Evolutionary conservation across 2,797 vertebrate genomes (phyloP).

Genomic region (Xerus rutilus): DNA sequence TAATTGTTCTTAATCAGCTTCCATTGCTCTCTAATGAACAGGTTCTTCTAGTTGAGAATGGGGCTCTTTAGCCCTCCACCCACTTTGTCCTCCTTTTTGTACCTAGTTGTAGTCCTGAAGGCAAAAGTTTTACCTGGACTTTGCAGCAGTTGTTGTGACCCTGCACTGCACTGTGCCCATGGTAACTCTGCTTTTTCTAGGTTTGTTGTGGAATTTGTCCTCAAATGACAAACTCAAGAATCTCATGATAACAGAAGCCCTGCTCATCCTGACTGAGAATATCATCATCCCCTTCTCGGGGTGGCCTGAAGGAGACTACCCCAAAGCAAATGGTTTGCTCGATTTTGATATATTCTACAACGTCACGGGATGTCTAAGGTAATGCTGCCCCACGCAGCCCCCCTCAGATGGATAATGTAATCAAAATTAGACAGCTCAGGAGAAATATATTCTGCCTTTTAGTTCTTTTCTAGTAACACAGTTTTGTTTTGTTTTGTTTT

Average conservation of each 20-base stretch:
- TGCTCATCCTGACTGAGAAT: conserved; percentile 89
- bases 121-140: not conserved
- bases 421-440: not conserved
- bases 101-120: not conserved
- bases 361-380: conserved; percentile 96
- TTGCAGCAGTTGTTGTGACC: not conserved
- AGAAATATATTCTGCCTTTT: not conserved
- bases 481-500: too few species aligned
- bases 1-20: not conserved
- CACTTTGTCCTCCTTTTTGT: not conserved
- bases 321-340: conserved; percentile 92
- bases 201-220: conserved; percentile 98
- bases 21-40: not conserved
- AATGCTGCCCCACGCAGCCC: not conserved
- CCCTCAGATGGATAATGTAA: too few species aligned
- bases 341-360: conserved; percentile 95
- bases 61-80: fast-evolving
- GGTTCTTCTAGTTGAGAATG: not conserved
- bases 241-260: conserved; percentile 88
- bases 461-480: not conserved
- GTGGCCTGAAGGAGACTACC: conserved; percentile 94
- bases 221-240: conserved; percentile 95
- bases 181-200: conserved; percentile 85
- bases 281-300: conserved; percentile 95
- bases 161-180: not conserved